Conservation (phyloP, 2,797 vertebrate species). For the Cheracebus regulus region DNA sequence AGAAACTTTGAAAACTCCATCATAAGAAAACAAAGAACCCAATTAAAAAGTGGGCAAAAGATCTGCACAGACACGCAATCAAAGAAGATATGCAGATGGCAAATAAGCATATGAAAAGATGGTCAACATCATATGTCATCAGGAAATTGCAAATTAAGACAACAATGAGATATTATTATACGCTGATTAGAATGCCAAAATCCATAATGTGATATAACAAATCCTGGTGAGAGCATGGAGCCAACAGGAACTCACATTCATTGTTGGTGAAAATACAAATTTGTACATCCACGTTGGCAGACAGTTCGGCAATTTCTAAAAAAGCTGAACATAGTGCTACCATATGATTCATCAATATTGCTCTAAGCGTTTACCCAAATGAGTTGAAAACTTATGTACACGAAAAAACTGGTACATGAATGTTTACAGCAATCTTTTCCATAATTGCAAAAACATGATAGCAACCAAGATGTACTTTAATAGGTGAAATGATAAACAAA, state of each 20-base stretch:
- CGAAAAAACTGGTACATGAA: neutral
- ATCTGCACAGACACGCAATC: neutral
- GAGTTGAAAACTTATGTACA: neutral
- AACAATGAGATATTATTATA: neutral
- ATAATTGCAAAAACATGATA: neutral
- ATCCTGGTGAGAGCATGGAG: neutral
- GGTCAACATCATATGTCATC: neutral
- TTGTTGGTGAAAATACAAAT: neutral
- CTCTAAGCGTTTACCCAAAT: neutral
- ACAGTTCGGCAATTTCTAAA: neutral
- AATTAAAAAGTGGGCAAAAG: conserved; percentile 18
- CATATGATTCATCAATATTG: neutral
- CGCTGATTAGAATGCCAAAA: neutral
- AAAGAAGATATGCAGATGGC: neutral
- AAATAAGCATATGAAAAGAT: neutral
- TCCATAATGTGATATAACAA: neutral
- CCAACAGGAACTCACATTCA: neutral
- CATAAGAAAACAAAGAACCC: neutral
- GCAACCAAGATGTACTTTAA: neutral
- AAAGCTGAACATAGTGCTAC: neutral
- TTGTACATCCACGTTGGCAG: neutral
- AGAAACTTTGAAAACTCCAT: conserved; percentile 20
- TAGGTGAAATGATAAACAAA: neutral
- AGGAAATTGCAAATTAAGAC: conserved; percentile 22
- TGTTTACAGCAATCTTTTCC: neutral